These are phyloP conservation scores for Acrocyrtus sp. DNA, from an alignment of 2,888 invertebrate genomes.

Conservation along the genomic window DNA sequence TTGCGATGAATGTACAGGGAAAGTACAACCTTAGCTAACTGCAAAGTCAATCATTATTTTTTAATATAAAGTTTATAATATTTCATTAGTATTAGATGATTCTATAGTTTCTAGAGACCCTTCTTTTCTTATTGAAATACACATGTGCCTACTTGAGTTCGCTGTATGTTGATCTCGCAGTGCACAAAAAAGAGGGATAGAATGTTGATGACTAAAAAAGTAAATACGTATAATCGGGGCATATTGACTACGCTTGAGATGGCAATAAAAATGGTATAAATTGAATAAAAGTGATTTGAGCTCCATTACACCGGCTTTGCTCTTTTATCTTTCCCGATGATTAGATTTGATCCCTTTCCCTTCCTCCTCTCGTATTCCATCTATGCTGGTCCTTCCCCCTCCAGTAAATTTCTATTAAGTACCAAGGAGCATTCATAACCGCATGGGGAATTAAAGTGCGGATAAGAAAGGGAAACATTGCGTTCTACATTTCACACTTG, in stretches of 20 bases:
- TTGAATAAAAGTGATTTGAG: conserved; percentile 33
- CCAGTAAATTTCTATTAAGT: not conserved
- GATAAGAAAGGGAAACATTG: not conserved
- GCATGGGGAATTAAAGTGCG: too few species aligned
- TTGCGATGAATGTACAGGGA: too few species aligned
- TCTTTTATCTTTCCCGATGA: conserved; percentile 61
- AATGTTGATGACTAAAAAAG: conserved; percentile 14
- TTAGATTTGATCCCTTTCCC: conserved; percentile 56
- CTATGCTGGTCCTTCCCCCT: not conserved
- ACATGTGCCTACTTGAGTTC: too few species aligned
- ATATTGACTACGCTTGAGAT: conserved; percentile 24
- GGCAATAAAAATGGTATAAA: conserved; percentile 19
- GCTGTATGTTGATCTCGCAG: too few species aligned
- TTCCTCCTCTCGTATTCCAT: not conserved
- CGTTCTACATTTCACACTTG: not conserved
- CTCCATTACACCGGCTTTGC: conserved; percentile 37
- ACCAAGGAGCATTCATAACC: not conserved
- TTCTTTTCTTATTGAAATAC: too few species aligned
- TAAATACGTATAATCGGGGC: conserved; percentile 27
- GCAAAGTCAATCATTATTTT: too few species aligned
- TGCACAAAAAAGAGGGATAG: conserved; percentile 7
- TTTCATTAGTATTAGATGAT: too few species aligned
- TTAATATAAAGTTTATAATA: too few species aligned
- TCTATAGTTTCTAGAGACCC: too few species aligned
- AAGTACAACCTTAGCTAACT: too few species aligned